Percentiles rank a stretch among this genome's conserved stretches.
Evolutionary conservation across 2,797 vertebrate species (phyloP).

Genomic region (Hypotaenidia philippensis): DNA sequence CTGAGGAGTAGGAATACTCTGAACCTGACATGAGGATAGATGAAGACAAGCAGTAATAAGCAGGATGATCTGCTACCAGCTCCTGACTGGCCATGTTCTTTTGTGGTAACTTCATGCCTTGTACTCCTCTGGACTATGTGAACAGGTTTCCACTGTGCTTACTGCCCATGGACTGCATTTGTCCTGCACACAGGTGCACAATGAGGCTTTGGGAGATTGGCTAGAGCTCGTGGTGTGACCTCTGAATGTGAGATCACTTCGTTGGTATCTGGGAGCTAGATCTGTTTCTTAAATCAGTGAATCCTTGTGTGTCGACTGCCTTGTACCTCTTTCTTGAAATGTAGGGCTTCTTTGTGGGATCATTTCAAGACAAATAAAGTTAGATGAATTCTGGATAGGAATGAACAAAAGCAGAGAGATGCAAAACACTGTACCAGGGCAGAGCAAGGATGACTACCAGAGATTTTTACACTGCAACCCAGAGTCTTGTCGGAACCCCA

Average conservation of each 20-base stretch:
- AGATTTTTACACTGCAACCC: not conserved
- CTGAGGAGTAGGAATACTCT: not conserved
- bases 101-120: not conserved
- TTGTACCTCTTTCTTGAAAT: not conserved
- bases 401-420: not conserved
- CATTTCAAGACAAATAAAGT: not conserved
- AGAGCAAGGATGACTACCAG: not conserved
- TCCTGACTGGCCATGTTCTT: not conserved
- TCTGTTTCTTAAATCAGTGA: not conserved
- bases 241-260: not conserved
- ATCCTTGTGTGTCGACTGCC: not conserved
- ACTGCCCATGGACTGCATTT: not conserved
- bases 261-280: not conserved
- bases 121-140: not conserved
- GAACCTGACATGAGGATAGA: not conserved
- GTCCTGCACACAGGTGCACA: not conserved
- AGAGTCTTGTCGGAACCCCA: not conserved
- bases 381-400: not conserved
- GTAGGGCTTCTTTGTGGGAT: not conserved
- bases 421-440: not conserved
- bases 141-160: not conserved
- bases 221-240: not conserved
- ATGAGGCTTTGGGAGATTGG: not conserved
- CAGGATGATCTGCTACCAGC: not conserved
- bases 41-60: not conserved